These are phyloP conservation scores for Riptortus pedestris DNA, from an alignment of 1,140 invertebrate species.

Conservation along the genomic window DNA sequence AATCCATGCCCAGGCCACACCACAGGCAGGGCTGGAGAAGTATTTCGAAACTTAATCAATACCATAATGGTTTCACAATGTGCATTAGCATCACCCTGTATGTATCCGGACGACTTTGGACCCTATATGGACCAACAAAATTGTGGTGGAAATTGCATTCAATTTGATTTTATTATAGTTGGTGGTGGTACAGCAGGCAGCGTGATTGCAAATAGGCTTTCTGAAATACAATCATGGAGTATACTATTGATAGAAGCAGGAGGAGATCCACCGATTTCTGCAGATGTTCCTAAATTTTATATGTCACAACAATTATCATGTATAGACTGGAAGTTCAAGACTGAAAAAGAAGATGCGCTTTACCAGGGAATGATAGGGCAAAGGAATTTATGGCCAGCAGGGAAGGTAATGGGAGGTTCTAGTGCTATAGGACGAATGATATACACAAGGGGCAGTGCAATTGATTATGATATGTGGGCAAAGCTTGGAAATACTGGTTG, in stretches of 20 bases:
- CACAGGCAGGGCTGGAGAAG: conserved; percentile 19
- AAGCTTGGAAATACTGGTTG: conserved; percentile 49
- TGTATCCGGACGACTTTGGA: conserved; percentile 25
- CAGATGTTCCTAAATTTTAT: conserved; percentile 39
- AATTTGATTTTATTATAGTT: conserved; percentile 21
- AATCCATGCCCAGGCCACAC: conserved; percentile 24
- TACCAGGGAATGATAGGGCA: conserved; percentile 37
- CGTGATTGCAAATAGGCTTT: conserved; percentile 62
- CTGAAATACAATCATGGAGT: conserved; percentile 38
- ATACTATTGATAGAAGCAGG: conserved; percentile 63
- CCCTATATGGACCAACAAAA: not conserved
- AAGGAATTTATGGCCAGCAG: conserved; percentile 32
- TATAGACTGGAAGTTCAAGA: conserved; percentile 68
- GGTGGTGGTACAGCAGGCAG: conserved; percentile 49
- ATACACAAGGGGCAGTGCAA: conserved; percentile 50
- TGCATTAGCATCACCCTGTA: conserved; percentile 24
- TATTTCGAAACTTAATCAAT: conserved; percentile 26
- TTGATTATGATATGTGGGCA: conserved; percentile 57
- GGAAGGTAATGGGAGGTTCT: conserved; percentile 44
- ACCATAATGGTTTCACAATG: conserved; percentile 26
- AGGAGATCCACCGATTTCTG: conserved; percentile 53
- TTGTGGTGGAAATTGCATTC: not conserved
- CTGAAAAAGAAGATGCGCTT: conserved; percentile 42
- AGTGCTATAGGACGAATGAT: conserved; percentile 55
- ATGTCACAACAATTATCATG: conserved; percentile 56